phyloP scores from a whole-genome alignment of 2,797 vertebrate genomes.

The Darevskia mixta region DNA sequence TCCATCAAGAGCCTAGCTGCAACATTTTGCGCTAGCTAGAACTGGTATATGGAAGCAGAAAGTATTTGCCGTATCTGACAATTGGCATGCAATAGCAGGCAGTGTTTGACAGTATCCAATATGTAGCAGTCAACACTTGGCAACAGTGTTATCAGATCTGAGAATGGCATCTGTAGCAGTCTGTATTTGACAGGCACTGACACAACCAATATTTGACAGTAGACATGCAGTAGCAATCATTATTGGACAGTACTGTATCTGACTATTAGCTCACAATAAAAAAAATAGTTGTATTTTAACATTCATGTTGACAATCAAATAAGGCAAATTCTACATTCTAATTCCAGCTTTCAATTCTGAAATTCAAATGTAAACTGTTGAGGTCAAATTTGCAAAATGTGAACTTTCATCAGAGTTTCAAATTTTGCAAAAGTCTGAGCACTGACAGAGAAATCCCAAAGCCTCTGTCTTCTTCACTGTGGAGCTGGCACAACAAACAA shows the following conservation, averaged over 20 bases:
- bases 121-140: not conserved
- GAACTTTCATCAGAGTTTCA: not conserved
- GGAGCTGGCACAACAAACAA: no score
- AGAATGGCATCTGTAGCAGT: not conserved
- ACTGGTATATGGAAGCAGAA: not conserved
- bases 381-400: not conserved
- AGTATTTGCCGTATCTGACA: not conserved
- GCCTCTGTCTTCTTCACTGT: no score
- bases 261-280: not conserved
- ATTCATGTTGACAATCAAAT: not conserved
- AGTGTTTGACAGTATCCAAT: not conserved
- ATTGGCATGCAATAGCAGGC: not conserved
- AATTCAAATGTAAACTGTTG: not conserved
- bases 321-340: not conserved
- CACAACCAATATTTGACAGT: not conserved
- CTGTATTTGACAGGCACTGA: not conserved
- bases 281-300: not conserved
- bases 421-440: not conserved
- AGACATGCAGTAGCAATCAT: not conserved
- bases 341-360: not conserved
- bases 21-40: not conserved
- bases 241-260: not conserved
- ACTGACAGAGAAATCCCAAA: no score
- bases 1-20: no score
- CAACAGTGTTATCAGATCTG: not conserved